Evolutionary conservation across 2,113 vertebrate species (phyloP), one percentile per base, ranked within the genome.

Genomic region (Dipodomys spectabilis): DNA sequence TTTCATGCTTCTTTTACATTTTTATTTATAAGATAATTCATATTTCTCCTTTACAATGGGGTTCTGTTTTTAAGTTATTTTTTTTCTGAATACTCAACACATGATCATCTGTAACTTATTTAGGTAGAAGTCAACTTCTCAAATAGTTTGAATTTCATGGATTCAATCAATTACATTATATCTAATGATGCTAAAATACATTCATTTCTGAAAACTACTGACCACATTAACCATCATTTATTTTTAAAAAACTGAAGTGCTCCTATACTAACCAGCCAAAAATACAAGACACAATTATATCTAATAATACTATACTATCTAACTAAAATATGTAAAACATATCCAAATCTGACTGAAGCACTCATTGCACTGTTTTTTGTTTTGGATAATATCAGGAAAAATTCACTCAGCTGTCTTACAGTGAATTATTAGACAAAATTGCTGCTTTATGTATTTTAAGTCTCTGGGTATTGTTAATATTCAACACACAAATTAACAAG

Each of bases 21-120:
- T 81, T n/a, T 74, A 62, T 57, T 92, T 96, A 49, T 44, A 82
- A 75, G 28, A 81, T 16, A 82, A 91, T 75, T 94, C 81, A 91
- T 57, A 94, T 45, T 16, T 28, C 12, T 92, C 11, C 6, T 57
- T 57, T 57, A 13, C 0, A 57, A 57, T 13, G 53, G 12, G 53
- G 81, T 22, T 72, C 30, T 91, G 49, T 28, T 93, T 9, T 94
- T 84, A 90, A 91, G n/a, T 49, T 82, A 39, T 91, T 86, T 11
- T 49, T 49, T 35, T 92, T 44, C 20, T 90, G 45, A 72, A 82
- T 27, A 95, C 68, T 93, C 44, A 85, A 92, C 74, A 94, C 92
- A 39, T 0, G 0, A 93, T 20, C 27, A 79, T 15, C 35, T 71
- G 6, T 0, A 22, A 60, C 71, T 65, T 60, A 90, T 22, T 27